These are phyloP conservation scores for Drusus annulatus DNA, from an alignment of 1,140 invertebrate species.

Conservation along the genomic window DNA sequence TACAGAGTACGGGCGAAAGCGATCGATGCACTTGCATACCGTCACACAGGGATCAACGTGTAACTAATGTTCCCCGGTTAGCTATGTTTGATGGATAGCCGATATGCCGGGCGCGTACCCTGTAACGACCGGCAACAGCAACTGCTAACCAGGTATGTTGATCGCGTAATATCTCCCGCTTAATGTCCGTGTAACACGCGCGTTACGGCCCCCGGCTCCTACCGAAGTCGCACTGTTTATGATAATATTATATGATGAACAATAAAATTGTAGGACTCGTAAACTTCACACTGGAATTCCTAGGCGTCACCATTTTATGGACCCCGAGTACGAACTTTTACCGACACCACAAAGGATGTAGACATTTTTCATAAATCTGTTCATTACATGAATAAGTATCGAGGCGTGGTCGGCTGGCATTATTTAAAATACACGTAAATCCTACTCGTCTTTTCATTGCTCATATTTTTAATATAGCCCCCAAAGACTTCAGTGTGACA, in stretches of 20 bases:
- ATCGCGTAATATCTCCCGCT: background rate
- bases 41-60: background rate
- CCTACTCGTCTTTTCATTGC: too few relatives aligned
- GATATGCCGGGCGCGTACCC: background rate
- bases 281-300: background rate
- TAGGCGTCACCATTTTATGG: background rate
- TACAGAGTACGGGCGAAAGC: background rate
- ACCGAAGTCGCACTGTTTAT: background rate
- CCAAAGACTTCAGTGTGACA: too few relatives aligned
- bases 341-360: background rate
- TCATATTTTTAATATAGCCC: too few relatives aligned
- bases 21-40: conserved; percentile 4
- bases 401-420: too few relatives aligned
- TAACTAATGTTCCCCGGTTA: background rate
- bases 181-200: conserved; percentile 10
- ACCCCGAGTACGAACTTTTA: background rate
- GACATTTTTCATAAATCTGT: background rate
- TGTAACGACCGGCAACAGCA: too few relatives aligned
- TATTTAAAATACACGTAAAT: too few relatives aligned
- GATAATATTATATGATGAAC: background rate
- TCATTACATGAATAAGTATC: background rate
- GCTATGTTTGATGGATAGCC: conserved; percentile 1
- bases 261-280: background rate
- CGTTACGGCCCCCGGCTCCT: background rate
- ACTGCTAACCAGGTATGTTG: background rate